These are phyloP conservation scores for Anthoptus insignis DNA, from an alignment of 2,888 invertebrate species.

Conservation along the genomic window DNA sequence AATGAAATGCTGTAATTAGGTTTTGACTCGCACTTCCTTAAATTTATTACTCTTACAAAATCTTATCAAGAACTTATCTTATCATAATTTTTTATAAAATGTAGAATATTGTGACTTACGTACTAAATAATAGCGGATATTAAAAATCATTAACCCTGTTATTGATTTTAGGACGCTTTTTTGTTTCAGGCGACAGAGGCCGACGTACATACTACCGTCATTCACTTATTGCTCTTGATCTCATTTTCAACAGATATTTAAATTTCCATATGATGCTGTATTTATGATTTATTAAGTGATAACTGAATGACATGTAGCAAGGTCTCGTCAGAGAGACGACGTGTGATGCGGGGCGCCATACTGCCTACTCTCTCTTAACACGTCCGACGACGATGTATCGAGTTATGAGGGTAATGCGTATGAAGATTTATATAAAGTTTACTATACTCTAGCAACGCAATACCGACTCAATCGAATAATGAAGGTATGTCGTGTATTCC, in stretches of 20 bases:
- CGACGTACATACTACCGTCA: constrained; percentile 25
- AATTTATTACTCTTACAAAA: too few relatives aligned
- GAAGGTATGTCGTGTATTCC: constrained; percentile 4
- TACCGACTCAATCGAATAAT: background rate
- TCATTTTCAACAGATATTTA: too few relatives aligned
- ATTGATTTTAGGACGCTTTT: constrained; percentile 35
- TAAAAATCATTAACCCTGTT: background rate
- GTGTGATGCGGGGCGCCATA: constrained; percentile 15
- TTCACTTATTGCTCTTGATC: constrained; percentile 3
- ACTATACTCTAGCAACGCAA: background rate
- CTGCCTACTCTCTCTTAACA: background rate
- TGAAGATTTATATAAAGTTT: background rate
- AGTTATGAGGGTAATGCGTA: constrained; percentile 45
- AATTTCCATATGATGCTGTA: too few relatives aligned
- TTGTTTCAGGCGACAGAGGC: constrained; percentile 36
- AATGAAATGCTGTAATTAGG: too few relatives aligned
- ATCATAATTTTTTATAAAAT: too few relatives aligned
- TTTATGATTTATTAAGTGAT: too few relatives aligned
- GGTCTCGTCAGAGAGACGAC: constrained; percentile 17
- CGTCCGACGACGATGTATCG: constrained; percentile 21
- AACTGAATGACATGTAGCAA: constrained; percentile 15
- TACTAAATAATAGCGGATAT: too few relatives aligned
- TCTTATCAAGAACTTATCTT: too few relatives aligned
- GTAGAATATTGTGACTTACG: too few relatives aligned
- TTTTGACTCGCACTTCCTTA: too few relatives aligned